These are phyloP conservation scores for Euproctis similis DNA, from an alignment of 2,888 invertebrate species.

Conservation along the genomic window DNA sequence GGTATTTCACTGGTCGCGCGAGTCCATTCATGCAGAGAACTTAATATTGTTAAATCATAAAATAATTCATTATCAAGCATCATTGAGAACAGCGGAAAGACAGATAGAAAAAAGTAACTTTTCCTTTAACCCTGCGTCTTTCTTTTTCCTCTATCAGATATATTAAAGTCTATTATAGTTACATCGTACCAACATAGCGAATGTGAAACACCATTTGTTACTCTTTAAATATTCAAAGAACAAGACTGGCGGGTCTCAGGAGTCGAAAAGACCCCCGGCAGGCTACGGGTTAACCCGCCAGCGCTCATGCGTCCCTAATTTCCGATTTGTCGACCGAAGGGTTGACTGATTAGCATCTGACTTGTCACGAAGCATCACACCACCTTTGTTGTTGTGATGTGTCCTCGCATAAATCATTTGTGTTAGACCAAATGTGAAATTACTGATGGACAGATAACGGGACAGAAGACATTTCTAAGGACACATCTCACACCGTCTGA, in stretches of 20 bases:
- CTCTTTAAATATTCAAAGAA: conserved; percentile 72
- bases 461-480: no score
- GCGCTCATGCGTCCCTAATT: conserved; percentile 72
- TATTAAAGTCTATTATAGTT: conserved; percentile 10
- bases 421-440: conserved; percentile 35
- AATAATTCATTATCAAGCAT: no score
- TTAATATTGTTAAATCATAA: no score
- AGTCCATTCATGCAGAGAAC: no score
- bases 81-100: no score
- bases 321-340: conserved; percentile 73
- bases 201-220: conserved; percentile 49
- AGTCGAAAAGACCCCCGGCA: conserved; percentile 46
- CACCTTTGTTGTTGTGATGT: conserved; percentile 50
- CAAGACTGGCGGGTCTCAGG: conserved; percentile 55
- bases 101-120: no score
- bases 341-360: conserved; percentile 73
- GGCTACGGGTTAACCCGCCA: conserved; percentile 59
- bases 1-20: no score
- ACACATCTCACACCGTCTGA: no score
- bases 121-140: no score
- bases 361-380: conserved; percentile 62
- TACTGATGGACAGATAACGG: conserved; percentile 19
- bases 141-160: neutral
- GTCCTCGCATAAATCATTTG: conserved; percentile 32
- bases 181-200: conserved; percentile 13